phyloP scores from a whole-genome alignment of 2,888 invertebrate species.

The Antheraea yamamai region DNA sequence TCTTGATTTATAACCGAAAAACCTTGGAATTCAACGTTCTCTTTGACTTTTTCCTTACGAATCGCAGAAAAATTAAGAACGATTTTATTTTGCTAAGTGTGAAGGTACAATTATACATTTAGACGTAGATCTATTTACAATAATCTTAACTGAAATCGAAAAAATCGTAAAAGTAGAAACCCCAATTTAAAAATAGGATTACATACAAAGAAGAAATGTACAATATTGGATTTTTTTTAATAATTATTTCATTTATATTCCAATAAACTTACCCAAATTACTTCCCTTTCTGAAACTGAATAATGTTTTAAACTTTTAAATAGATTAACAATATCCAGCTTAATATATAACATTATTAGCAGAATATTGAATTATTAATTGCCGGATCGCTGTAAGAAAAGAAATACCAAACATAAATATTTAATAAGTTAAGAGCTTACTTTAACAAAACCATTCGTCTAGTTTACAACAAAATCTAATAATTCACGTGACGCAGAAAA shows the following conservation, averaged over 20 bases:
- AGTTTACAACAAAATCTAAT: neutral
- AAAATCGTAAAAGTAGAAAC: neutral
- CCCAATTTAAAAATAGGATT: neutral
- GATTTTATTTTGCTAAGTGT: slow-evolving; percentile 26
- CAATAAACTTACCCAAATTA: too few relatives aligned
- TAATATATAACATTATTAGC: too few relatives aligned
- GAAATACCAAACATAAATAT: too few relatives aligned
- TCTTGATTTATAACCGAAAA: slow-evolving; percentile 27
- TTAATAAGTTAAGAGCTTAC: too few relatives aligned
- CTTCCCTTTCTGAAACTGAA: too few relatives aligned
- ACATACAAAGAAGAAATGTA: neutral
- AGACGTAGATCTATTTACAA: neutral
- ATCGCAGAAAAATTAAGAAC: slow-evolving; percentile 25
- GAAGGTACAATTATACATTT: slow-evolving; percentile 24
- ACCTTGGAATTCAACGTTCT: slow-evolving; percentile 10
- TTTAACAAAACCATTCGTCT: too few relatives aligned
- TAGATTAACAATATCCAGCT: too few relatives aligned
- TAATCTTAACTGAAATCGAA: neutral
- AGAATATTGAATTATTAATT: too few relatives aligned
- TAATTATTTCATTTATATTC: too few relatives aligned
- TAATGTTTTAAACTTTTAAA: too few relatives aligned
- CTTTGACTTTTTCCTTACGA: slow-evolving; percentile 8
- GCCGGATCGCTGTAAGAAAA: too few relatives aligned
- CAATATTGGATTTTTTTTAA: too few relatives aligned
- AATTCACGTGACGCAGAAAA: neutral